Base-by-base conservation (phyloP, 92 coral and sea anemone species). In the Phymanthus crucifer region DNA sequence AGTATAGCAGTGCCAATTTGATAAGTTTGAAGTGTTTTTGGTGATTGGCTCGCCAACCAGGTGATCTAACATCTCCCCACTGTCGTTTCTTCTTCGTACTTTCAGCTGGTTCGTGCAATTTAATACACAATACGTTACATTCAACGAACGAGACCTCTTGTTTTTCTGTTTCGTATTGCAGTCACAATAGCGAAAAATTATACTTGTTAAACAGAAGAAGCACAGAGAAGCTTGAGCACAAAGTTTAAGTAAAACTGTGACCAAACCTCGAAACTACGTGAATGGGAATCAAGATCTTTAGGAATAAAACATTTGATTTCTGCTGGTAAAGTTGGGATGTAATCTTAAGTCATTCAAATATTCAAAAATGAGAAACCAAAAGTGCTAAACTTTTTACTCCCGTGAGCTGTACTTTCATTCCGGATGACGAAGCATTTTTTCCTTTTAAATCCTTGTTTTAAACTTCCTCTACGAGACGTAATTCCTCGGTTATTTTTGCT, bases 101-200 rank as follows among this genome's bases (percentile, higher is more conserved):
- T 3, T 61, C 81, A 77, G 81, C 81, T 77, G 81, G n/a, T 40
- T 2, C 38, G 32, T 24, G 52, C 35, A 72, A 36, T 77, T 77
- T 23, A 54, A 33, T 8, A 64, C 48, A 61, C 72, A 77, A 64
- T 61, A 40, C 72, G 17, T 21, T 61, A 54, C 54, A 57, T 17
- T 33, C 57, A 45, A 10, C 34, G 56, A 6, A 3, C 24, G 37
- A 54, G 4, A 36, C 26, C 58, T 34, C 40, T 77, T 77, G 81
- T 77, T 61, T 65, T 31, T 75, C 66, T 47, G 29, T 54, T 64
- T 37, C 72, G 57, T 77, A 36, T 36, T 2, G 34, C 4, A 24
- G 40, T 56, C 80, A 57, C 66, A 47, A 34, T n/a, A 38, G 26
- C 19, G 35, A 69, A 54, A 61, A 32, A 7, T 34, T 34, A 33